phyloP scores from a whole-genome alignment of 1,140 invertebrate genomes.

The Pseudomyrmex sp. region DNA sequence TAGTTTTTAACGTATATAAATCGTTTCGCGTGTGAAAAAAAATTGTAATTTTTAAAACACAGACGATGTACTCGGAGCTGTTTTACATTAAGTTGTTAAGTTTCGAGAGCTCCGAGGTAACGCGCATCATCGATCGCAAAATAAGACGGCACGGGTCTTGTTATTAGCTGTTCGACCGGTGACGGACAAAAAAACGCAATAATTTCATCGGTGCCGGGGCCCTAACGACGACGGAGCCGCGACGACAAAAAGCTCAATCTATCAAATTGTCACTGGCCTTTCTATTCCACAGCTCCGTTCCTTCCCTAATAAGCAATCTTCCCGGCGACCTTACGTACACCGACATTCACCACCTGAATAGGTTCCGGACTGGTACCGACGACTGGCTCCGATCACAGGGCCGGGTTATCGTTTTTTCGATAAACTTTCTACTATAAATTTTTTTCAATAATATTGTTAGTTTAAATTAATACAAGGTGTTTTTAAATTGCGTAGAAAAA shows the following conservation, averaged over 20 bases:
- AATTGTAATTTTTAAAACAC: background rate
- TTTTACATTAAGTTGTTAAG: background rate
- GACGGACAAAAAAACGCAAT: slow-evolving; percentile 63
- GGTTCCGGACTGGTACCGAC: slow-evolving; percentile 59
- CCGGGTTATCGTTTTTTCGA: slow-evolving; percentile 31
- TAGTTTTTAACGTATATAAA: too few relatives aligned
- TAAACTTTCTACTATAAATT: slow-evolving; percentile 15
- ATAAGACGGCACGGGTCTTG: slow-evolving; percentile 63
- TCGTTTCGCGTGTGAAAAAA: background rate
- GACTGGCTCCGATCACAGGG: slow-evolving; percentile 60
- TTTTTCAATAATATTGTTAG: slow-evolving; percentile 10
- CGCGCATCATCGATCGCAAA: slow-evolving; percentile 45
- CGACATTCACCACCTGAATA: slow-evolving; percentile 57
- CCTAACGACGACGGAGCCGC: slow-evolving; percentile 65
- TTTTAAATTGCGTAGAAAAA: slow-evolving; percentile 9
- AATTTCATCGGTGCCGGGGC: slow-evolving; percentile 63
- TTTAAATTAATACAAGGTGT: background rate
- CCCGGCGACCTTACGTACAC: slow-evolving; percentile 61
- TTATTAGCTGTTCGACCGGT: slow-evolving; percentile 73
- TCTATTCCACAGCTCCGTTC: slow-evolving; percentile 72
- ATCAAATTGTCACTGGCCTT: slow-evolving; percentile 82
- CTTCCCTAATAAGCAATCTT: slow-evolving; percentile 77
- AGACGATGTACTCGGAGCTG: too few relatives aligned
- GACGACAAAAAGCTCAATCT: slow-evolving; percentile 76
- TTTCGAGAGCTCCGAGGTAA: slow-evolving; percentile 2